Percentiles rank a stretch among this genome's conserved stretches.
These are phyloP conservation scores for Drosophila rhopaloa DNA, from an alignment of 1,140 invertebrate genomes.

Conservation along the genomic window DNA sequence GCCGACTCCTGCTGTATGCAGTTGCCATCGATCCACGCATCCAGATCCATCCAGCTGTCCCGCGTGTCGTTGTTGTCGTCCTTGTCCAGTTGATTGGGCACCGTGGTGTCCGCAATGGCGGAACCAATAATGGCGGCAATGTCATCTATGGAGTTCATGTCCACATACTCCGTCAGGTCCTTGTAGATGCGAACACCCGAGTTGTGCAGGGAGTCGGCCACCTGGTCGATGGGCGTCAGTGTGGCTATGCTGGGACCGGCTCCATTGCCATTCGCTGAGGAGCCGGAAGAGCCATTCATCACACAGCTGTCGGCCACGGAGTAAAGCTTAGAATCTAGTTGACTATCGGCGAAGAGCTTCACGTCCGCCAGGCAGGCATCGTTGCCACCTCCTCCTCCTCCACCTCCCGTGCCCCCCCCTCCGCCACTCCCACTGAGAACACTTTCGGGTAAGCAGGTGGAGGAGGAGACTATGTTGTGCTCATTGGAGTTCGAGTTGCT, in stretches of 20 bases:
- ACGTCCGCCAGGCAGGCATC: slow-evolving; percentile 83
- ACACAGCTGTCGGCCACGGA: slow-evolving; percentile 86
- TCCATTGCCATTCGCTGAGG: slow-evolving; percentile 20
- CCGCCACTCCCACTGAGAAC: slow-evolving; percentile 77
- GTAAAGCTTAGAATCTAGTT: slow-evolving; percentile 87
- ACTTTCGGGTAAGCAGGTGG: slow-evolving; percentile 87
- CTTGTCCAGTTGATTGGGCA: slow-evolving; percentile 88
- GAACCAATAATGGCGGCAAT: slow-evolving; percentile 95
- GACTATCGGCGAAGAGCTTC: slow-evolving; percentile 85
- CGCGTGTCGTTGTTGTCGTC: slow-evolving; percentile 88
- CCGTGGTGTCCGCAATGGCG: slow-evolving; percentile 94
- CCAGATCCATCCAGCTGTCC: slow-evolving; percentile 92
- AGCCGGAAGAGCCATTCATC: slow-evolving; percentile 59
- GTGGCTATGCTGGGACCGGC: slow-evolving; percentile 51
- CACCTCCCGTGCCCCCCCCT: slow-evolving; percentile 5
- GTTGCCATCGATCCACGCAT: slow-evolving; percentile 92
- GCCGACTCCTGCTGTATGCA: slow-evolving; percentile 87
- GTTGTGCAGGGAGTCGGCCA: slow-evolving; percentile 84
- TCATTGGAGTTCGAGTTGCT: slow-evolving; percentile 83
- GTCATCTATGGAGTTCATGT: slow-evolving; percentile 91
- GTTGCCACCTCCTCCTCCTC: slow-evolving; percentile 34
- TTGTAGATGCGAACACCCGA: slow-evolving; percentile 84
- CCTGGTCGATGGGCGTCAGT: slow-evolving; percentile 73
- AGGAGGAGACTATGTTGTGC: slow-evolving; percentile 88
- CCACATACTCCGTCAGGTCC: slow-evolving; percentile 85